Conservation (phyloP, 2,888 invertebrate species). For the Caenorhabditis panamensis region DNA sequence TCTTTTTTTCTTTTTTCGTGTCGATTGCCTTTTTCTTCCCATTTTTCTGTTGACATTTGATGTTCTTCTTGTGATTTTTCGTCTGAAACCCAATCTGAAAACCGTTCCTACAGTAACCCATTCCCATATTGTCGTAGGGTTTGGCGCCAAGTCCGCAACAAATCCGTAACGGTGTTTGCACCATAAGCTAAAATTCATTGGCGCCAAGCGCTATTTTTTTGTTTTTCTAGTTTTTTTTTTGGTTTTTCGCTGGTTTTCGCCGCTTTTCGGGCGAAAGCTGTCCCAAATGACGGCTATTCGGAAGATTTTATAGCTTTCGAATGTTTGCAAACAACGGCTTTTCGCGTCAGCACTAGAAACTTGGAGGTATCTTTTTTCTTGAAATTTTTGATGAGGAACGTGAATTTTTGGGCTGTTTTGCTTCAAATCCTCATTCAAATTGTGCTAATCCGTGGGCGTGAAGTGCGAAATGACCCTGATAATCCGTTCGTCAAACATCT, state of each 20-base stretch:
- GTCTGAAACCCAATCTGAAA: background rate
- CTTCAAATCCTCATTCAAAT: too few relatives aligned
- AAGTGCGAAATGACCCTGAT: slow-evolving; percentile 8
- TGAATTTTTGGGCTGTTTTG: too few relatives aligned
- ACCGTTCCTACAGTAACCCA: background rate
- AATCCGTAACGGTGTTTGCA: slow-evolving; percentile 1
- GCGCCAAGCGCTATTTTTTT: too few relatives aligned
- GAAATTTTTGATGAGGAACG: slow-evolving; percentile 6
- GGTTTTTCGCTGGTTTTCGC: background rate
- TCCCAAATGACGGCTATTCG: slow-evolving; percentile 52
- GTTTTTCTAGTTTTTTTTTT: slow-evolving; percentile 3
- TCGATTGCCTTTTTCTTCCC: slow-evolving; percentile 29
- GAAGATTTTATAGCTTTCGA: slow-evolving; percentile 46
- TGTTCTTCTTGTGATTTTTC: slow-evolving; percentile 5
- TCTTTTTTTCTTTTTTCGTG: slow-evolving; percentile 16
- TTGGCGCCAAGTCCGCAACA: slow-evolving; percentile 3
- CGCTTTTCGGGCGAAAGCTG: slow-evolving; percentile 44
- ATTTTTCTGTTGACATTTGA: slow-evolving; percentile 1
- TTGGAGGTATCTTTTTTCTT: slow-evolving; percentile 13
- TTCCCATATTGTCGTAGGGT: slow-evolving; percentile 21
- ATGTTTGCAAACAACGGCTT: slow-evolving; percentile 52
- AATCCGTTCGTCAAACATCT: slow-evolving; percentile 8
- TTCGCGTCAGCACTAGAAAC: slow-evolving; percentile 21
- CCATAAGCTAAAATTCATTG: slow-evolving; percentile 7
- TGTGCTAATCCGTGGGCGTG: background rate